phyloP scores from a whole-genome alignment of 1,140 invertebrate species.

The Lepeophtheirus salmonis region DNA sequence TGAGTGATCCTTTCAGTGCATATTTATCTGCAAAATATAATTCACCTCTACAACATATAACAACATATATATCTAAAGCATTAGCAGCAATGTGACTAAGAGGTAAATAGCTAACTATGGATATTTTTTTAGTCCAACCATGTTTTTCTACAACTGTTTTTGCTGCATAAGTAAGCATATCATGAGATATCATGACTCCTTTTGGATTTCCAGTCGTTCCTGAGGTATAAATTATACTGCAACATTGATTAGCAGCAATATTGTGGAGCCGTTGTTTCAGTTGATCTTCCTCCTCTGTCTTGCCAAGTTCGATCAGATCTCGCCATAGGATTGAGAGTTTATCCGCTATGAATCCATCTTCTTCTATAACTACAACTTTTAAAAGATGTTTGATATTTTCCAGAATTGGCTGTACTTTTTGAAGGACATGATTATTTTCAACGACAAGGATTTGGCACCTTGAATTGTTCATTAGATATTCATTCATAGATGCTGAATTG shows the following conservation, averaged over 20 bases:
- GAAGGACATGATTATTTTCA: constrained; percentile 64
- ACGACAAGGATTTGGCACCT: constrained; percentile 66
- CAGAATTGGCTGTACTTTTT: constrained; percentile 56
- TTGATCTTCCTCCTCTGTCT: constrained; percentile 19
- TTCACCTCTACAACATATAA: constrained; percentile 29
- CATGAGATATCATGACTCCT: constrained; percentile 77
- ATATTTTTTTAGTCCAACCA: constrained; percentile 31
- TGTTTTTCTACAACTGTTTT: constrained; percentile 17
- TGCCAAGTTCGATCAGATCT: constrained; percentile 23
- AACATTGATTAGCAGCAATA: constrained; percentile 55
- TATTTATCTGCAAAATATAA: constrained; percentile 3
- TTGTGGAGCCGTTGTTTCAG: constrained; percentile 17
- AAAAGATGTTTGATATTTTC: constrained; percentile 51
- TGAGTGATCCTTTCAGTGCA: constrained; percentile 38
- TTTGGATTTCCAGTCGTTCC: constrained; percentile 86
- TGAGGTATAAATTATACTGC: constrained; percentile 74
- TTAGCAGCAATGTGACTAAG: constrained; percentile 75
- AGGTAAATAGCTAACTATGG: constrained; percentile 56
- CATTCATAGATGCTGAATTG: constrained; percentile 62
- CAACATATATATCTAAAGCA: constrained; percentile 54
- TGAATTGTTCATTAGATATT: constrained; percentile 49
- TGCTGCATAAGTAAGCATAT: constrained; percentile 51
- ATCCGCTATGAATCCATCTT: background rate
- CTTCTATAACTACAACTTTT: constrained; percentile 41
- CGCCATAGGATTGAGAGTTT: constrained; percentile 21